Base-by-base conservation (phyloP, 2,113 vertebrate species). In the Maccullochella peelii region DNA sequence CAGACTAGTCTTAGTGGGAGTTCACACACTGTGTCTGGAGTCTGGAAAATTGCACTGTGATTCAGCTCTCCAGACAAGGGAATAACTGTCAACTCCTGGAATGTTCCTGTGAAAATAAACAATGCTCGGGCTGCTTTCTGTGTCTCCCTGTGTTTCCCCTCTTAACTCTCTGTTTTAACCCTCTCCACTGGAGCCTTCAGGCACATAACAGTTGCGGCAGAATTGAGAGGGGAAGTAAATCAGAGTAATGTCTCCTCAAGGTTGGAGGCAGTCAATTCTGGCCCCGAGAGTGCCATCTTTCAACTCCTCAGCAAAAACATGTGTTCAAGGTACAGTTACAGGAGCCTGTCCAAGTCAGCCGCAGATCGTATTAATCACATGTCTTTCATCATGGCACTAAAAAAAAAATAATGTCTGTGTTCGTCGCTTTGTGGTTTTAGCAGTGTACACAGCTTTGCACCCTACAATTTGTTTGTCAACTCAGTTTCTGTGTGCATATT, bases 271-370 rank as follows among this genome's bases (percentile, higher is more conserved):
- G 91, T 93, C 87, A 88, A 8, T 93, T 90, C 92, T 91, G 93
- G 93, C 92, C 91, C 88, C 80, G 84, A 80, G 90, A 94, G 94
- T 93, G 93, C 94, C 91, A 94, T 95, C 92, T 95, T 95, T 95
- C 94, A 96, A 93, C 93, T 91, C 92, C 91, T 95, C 94, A 91
- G 95, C 90, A 93, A 94, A 95, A 95, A 94, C 94, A 95, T 94
- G 89, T 94, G 95, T 93, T 93, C 84, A 93, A 92, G 92, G 81
- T 94, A 93, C 80, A 47, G 91, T 94, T 92, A 94, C 93, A 94
- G 91, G 86, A 85, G 68, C 80, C 23, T 6, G 70, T 93, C 92
- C 87, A 89, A 91, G 88, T 86, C 86, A 92, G 87, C 84, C 79
- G 10, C 81, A 80, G 89, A 90, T 92, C 55, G 18, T 85, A 87